phyloP scores from a whole-genome alignment of 2,888 invertebrate species.

The Rugalucina vietnamica region DNA sequence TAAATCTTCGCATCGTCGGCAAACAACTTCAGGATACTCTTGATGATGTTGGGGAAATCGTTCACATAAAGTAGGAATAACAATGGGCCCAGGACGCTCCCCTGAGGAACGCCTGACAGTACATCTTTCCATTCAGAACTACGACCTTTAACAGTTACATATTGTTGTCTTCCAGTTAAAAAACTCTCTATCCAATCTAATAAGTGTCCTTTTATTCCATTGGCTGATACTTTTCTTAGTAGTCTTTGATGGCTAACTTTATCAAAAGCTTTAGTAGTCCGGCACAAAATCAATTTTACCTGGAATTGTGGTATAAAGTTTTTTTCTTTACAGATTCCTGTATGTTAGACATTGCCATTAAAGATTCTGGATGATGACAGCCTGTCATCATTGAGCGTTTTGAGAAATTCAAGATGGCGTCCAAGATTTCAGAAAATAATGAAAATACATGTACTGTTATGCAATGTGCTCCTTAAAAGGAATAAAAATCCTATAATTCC shows the following conservation, averaged over 20 bases:
- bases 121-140: slow-evolving; percentile 14
- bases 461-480: too few relatives aligned
- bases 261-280: slow-evolving; percentile 35
- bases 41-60: slow-evolving; percentile 3
- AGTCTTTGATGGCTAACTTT: slow-evolving; percentile 23
- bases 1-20: slow-evolving; percentile 24
- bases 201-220: slow-evolving; percentile 24
- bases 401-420: too few relatives aligned
- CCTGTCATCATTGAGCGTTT: too few relatives aligned
- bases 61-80: slow-evolving; percentile 29
- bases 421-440: too few relatives aligned
- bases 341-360: too few relatives aligned
- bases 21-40: slow-evolving; percentile 10
- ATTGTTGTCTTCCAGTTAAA: slow-evolving; percentile 10
- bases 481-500: too few relatives aligned
- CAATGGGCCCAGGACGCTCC: slow-evolving; percentile 13
- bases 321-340: too few relatives aligned
- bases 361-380: too few relatives aligned
- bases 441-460: too few relatives aligned
- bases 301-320: too few relatives aligned
- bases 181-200: slow-evolving; percentile 16
- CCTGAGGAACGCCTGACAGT: slow-evolving; percentile 18
- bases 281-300: too few relatives aligned
- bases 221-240: background rate
- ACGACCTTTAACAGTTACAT: slow-evolving; percentile 20